Evolutionary conservation across 1,140 invertebrate species (phyloP).

Genomic region (Globodera rostochiensis): DNA sequence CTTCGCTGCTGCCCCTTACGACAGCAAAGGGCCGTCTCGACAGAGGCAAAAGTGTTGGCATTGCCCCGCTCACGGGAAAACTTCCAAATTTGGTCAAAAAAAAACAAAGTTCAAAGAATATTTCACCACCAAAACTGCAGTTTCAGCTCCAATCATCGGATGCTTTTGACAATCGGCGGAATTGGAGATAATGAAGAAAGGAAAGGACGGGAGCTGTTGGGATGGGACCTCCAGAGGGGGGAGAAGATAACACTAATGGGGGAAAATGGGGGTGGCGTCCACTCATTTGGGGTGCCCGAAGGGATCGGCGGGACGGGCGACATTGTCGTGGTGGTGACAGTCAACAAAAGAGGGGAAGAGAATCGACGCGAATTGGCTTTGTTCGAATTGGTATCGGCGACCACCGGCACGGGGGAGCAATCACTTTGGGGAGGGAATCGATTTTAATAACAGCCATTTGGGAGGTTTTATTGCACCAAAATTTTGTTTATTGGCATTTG

Average conservation of each 20-base stretch:
- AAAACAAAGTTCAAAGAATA: neutral
- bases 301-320: neutral
- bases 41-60: neutral
- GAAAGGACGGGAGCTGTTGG: neutral
- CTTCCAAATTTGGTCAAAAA: neutral
- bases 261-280: neutral
- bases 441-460: neutral
- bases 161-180: conserved; percentile 1
- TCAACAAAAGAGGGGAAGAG: neutral
- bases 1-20: neutral
- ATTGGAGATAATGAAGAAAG: neutral
- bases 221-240: conserved; percentile 4
- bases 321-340: neutral
- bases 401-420: neutral
- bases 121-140: neutral
- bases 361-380: neutral
- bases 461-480: neutral
- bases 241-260: neutral
- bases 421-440: neutral
- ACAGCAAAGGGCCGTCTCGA: neutral
- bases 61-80: neutral
- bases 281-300: neutral
- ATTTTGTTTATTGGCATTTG: neutral
- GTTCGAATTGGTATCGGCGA: neutral
- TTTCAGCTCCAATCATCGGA: neutral